phyloP scores from a whole-genome alignment of 2,113 vertebrate species.

The Haliaeetus leucogaster region DNA sequence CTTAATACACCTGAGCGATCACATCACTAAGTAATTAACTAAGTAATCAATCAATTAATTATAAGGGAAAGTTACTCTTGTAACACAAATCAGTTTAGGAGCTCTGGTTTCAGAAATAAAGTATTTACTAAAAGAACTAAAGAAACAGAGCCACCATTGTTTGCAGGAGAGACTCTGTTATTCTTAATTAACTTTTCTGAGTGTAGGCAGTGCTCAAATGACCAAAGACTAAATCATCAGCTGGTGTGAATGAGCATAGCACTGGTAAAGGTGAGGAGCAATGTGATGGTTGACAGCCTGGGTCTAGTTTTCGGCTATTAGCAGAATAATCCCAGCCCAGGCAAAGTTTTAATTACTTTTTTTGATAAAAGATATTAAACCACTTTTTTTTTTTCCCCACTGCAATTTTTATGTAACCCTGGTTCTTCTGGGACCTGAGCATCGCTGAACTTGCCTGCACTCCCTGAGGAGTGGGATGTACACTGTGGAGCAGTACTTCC shows the following conservation, averaged over 20 bases:
- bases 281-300: not conserved
- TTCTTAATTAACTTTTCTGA: conserved; percentile 59
- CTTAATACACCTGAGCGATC: not conserved
- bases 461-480: fast-evolving
- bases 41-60: conserved; percentile 62
- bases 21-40: conserved; percentile 39
- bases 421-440: not conserved
- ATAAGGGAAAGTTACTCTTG: conserved; percentile 53
- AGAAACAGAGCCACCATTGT: not conserved
- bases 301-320: not conserved
- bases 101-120: conserved; percentile 51
- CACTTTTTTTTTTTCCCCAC: fast-evolving
- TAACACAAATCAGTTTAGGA: conserved; percentile 29
- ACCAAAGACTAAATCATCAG: not conserved
- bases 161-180: not conserved
- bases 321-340: not conserved
- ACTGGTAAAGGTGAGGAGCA: not conserved
- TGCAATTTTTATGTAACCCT: not conserved
- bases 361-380: not conserved
- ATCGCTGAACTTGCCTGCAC: not conserved
- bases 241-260: not conserved
- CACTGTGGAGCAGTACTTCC: fast-evolving
- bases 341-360: not conserved
- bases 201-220: not conserved
- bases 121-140: not conserved